Base-by-base conservation (phyloP, 2,888 invertebrate genomes). In the Conistra vaccinii region DNA sequence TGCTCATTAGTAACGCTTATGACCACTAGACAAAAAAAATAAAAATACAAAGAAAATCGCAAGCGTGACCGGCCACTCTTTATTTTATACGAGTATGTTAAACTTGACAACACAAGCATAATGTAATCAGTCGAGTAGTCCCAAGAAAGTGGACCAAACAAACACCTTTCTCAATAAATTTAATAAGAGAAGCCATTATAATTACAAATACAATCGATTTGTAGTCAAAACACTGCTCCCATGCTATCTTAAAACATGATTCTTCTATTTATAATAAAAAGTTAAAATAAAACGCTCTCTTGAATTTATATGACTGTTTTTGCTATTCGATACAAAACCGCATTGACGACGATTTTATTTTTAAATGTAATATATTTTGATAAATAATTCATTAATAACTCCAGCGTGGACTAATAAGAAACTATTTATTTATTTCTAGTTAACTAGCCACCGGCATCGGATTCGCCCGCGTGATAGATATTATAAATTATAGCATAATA, bases 81-180 rank as follows among this genome's bases (percentile, higher is more conserved):
- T 35, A 57, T 51, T 67, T 67, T 51, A 57, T 58, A 55, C 32
- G 23, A 51, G 23, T 60, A 79, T 73, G 62, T 68, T 61, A 81
- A 76, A 35, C 63, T 69, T 48, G 68, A 48, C 68, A 48, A 55
- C 45, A 45, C 51, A 69, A 58, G 23, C 58, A 48, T 83, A 79
- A 79, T 80, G 6, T 55, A 68, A 70, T 73, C 66, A 73, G 57
- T 23, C n/a, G 57, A 69, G 48, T 61, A 70, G 53, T 60, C 20
- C 9, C 32, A 51, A 55, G 66, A 85, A 85, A 86, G 76, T 86
- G 65, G 81, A 65, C n/a, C 85, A 86, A 78, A 76, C 71, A 78
- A 86, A 85, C 69, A 84, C 35, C 61, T 78, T 78, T 86, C 73
- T 53, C 68, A 66, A 63, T 51, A 55, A 68, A 73, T 72, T 65